These are phyloP conservation scores for Eledone cirrhosa DNA, from an alignment of 2,888 invertebrate genomes.

Conservation along the genomic window DNA sequence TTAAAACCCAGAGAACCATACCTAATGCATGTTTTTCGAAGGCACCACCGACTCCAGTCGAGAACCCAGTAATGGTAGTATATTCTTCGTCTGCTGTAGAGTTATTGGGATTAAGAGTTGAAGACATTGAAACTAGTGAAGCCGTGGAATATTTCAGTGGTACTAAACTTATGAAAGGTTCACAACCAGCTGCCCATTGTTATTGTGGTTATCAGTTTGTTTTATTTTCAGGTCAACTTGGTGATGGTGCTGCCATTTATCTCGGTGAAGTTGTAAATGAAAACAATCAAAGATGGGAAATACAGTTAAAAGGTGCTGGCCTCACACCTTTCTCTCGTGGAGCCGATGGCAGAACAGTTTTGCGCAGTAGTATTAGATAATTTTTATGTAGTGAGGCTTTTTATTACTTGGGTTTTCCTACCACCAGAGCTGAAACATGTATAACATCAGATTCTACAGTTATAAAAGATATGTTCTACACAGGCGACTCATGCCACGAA, in stretches of 20 bases:
- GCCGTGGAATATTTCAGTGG: conserved; percentile 74
- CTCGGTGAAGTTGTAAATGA: too few relatives aligned
- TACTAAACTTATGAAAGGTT: conserved; percentile 71
- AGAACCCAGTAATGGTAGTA: conserved; percentile 70
- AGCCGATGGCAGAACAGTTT: too few relatives aligned
- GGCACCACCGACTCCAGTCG: conserved; percentile 69
- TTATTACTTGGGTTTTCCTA: too few relatives aligned
- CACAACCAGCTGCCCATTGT: conserved; percentile 70
- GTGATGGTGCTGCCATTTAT: conserved; percentile 74
- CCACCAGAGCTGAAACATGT: too few relatives aligned
- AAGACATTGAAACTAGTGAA: conserved; percentile 66
- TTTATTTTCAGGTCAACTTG: conserved; percentile 75
- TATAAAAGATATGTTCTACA: too few relatives aligned
- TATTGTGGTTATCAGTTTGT: conserved; percentile 79
- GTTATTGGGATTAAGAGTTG: conserved; percentile 67
- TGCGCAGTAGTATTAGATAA: too few relatives aligned
- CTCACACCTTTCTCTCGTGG: too few relatives aligned
- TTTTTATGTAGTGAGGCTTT: too few relatives aligned
- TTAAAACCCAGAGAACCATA: conserved; percentile 66
- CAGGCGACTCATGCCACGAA: conserved; percentile 71
- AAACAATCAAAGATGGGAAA: conserved; percentile 37
- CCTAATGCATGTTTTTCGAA: conserved; percentile 73
- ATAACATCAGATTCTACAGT: too few relatives aligned
- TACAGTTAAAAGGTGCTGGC: too few relatives aligned
- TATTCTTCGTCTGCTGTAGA: conserved; percentile 69